A percentile compares a stretch with the other conserved stretches of the same genome.
These are phyloP conservation scores for Drosophila arawakana DNA, from an alignment of 1,140 invertebrate species.

Conservation along the genomic window DNA sequence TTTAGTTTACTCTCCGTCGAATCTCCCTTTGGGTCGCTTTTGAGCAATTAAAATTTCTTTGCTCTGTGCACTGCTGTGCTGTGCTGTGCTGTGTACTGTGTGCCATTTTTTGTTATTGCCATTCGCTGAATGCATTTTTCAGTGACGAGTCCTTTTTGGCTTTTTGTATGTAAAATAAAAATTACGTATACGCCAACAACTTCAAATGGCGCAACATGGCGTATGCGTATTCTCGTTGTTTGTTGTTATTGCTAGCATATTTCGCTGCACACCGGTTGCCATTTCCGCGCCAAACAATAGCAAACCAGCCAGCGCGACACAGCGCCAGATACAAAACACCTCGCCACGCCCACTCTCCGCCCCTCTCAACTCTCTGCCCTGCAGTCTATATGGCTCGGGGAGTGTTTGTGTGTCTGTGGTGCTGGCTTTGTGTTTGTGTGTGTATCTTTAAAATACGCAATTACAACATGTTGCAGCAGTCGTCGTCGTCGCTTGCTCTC, in stretches of 20 bases:
- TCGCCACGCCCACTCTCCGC: background rate
- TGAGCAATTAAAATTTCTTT: constrained; percentile 79
- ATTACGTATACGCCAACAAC: constrained; percentile 79
- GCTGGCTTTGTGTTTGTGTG: background rate
- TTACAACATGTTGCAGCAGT: constrained; percentile 80
- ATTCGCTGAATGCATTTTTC: constrained; percentile 59
- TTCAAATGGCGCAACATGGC: constrained; percentile 77
- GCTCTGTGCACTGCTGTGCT: constrained; percentile 34
- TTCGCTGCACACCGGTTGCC: constrained; percentile 73
- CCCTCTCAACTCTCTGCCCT: background rate
- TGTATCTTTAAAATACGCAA: constrained; percentile 81
- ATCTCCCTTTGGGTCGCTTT: constrained; percentile 49
- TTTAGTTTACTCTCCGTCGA: constrained; percentile 51
- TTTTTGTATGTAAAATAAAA: constrained; percentile 73
- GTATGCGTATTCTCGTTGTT: constrained; percentile 57
- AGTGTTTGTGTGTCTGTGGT: background rate
- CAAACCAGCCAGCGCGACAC: constrained; percentile 45
- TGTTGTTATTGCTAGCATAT: constrained; percentile 57
- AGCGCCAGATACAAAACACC: constrained; percentile 54
- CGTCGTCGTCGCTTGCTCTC: constrained; percentile 51
- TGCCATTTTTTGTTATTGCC: constrained; percentile 47
- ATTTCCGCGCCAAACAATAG: constrained; percentile 77
- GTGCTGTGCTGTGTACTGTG: background rate
- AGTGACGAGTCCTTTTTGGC: constrained; percentile 8
- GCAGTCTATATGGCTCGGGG: background rate